These are phyloP conservation scores for Erannis defoliaria DNA, from an alignment of 2,888 invertebrate species.

Conservation along the genomic window DNA sequence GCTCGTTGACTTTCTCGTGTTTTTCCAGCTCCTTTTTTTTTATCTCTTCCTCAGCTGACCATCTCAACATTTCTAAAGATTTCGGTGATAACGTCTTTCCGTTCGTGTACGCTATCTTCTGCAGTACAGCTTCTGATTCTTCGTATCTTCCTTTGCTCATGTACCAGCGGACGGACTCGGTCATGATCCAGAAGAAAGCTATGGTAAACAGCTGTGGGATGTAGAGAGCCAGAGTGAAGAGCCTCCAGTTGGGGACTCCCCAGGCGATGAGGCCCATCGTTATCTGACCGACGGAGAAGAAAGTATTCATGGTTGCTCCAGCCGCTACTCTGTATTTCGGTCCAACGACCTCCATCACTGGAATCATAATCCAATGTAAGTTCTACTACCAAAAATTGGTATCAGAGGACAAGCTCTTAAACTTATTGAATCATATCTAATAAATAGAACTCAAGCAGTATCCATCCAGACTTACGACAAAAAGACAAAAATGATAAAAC, in stretches of 20 bases:
- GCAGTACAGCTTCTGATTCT: conserved; percentile 88
- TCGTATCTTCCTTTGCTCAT: conserved; percentile 89
- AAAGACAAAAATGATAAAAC: no score
- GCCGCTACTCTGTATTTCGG: conserved; percentile 90
- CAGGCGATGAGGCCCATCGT: conserved; percentile 89
- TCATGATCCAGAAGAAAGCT: conserved; percentile 88
- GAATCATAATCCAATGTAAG: conserved; percentile 5
- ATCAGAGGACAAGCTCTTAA: no score
- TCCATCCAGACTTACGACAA: no score
- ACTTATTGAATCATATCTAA: no score
- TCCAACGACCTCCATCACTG: conserved; percentile 92
- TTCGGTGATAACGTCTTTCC: conserved; percentile 69
- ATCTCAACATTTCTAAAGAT: conserved; percentile 61
- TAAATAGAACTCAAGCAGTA: no score
- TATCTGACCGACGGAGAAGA: conserved; percentile 91
- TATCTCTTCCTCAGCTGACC: conserved; percentile 61
- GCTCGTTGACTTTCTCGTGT: conserved; percentile 52
- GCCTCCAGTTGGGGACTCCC: conserved; percentile 89
- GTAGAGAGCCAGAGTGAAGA: conserved; percentile 88
- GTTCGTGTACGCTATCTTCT: conserved; percentile 88
- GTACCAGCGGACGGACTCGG: conserved; percentile 92
- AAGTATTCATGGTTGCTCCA: conserved; percentile 89
- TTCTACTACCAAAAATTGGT: background rate
- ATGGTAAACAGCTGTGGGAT: conserved; percentile 89
- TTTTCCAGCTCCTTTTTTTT: conserved; percentile 50